These are phyloP conservation scores for Tetramorium parvispinum DNA, from an alignment of 1,140 invertebrate genomes.

Conservation along the genomic window DNA sequence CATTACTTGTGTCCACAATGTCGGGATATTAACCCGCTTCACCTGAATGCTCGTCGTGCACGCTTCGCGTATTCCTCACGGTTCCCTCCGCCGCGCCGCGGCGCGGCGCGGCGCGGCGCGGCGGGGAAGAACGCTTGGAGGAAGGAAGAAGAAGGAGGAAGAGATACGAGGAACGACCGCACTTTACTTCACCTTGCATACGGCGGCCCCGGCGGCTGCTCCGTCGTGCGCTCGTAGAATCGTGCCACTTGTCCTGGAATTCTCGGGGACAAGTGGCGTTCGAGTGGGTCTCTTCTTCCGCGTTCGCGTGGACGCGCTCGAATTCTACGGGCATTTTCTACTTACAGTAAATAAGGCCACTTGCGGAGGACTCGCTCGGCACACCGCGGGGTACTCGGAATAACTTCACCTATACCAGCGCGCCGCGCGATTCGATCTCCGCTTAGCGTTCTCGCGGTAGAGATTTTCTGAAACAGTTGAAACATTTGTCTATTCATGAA, in stretches of 20 bases:
- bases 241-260: constrained; percentile 83
- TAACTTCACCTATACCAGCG: constrained; percentile 59
- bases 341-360: constrained; percentile 69
- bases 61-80: constrained; percentile 69
- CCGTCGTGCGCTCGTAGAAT: constrained; percentile 71
- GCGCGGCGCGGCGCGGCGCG: not conserved
- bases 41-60: constrained; percentile 77
- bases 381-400: constrained; percentile 51
- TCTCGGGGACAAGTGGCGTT: constrained; percentile 79
- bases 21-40: constrained; percentile 84
- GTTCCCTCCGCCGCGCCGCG: constrained; percentile 59
- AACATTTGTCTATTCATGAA: not conserved
- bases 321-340: constrained; percentile 66
- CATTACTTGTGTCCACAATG: constrained; percentile 85
- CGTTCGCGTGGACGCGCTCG: constrained; percentile 68
- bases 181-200: constrained; percentile 79
- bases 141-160: constrained; percentile 62
- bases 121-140: not conserved
- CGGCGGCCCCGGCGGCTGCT: constrained; percentile 48
- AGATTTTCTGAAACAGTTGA: not conserved
- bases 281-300: constrained; percentile 68
- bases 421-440: constrained; percentile 4
- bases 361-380: constrained; percentile 11
- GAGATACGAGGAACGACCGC: constrained; percentile 74
- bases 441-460: not conserved